A percentile compares a stretch with the other conserved stretches of the same genome.
phyloP scores from a whole-genome alignment of 2,888 invertebrate genomes.

The Cremastinae sp. region DNA sequence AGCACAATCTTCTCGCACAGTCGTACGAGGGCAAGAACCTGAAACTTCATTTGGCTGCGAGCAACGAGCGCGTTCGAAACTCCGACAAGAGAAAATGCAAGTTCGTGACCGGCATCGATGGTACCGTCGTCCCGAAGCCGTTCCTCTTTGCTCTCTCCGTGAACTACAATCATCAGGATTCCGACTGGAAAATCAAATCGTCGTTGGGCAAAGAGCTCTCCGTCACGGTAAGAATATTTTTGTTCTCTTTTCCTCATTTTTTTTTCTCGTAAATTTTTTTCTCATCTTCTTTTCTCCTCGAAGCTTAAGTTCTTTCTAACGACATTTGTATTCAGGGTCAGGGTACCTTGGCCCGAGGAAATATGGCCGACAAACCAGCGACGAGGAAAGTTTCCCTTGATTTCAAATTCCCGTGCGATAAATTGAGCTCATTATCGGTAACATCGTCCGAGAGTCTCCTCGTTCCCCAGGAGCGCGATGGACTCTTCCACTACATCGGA shows the following conservation, averaged over 20 bases:
- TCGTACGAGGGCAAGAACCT: constrained; percentile 81
- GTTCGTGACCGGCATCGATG: constrained; percentile 65
- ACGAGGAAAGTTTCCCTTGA: constrained; percentile 81
- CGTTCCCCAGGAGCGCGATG: constrained; percentile 68
- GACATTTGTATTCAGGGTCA: constrained; percentile 63
- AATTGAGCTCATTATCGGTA: constrained; percentile 82
- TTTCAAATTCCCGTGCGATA: constrained; percentile 82
- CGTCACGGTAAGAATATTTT: constrained; percentile 65
- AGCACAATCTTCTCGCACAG: constrained; percentile 78
- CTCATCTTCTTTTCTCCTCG: too few relatives aligned
- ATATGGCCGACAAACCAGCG: constrained; percentile 78
- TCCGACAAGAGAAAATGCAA: constrained; percentile 65
- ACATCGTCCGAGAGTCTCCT: constrained; percentile 77
- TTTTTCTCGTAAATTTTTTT: constrained; percentile 1
- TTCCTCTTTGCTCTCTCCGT: constrained; percentile 58
- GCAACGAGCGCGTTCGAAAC: constrained; percentile 74
- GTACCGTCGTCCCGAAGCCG: constrained; percentile 65
- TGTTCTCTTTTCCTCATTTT: neutral
- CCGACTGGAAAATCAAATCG: constrained; percentile 65
- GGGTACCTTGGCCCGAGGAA: constrained; percentile 65
- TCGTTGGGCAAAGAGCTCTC: constrained; percentile 68
- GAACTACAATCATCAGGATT: constrained; percentile 59
- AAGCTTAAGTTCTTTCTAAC: constrained; percentile 27
- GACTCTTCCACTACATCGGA: constrained; percentile 74
- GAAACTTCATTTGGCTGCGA: constrained; percentile 76